Evolutionary conservation across 2,113 vertebrate species (phyloP).

Genomic region (Xiphorhynchus elegans): DNA sequence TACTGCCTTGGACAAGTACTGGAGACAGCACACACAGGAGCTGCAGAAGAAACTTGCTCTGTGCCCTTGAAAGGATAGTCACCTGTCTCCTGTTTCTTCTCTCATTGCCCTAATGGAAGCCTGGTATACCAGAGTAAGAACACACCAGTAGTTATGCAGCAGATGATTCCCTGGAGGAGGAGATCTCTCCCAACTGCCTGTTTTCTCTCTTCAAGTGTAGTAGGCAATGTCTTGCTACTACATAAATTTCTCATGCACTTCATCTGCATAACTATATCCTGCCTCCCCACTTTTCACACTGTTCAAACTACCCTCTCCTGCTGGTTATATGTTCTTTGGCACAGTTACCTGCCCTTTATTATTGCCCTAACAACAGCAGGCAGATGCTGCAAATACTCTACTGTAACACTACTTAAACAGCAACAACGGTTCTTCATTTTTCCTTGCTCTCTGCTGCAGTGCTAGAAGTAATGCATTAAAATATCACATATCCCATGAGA

Average conservation of each 20-base stretch:
- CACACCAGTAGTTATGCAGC: background rate
- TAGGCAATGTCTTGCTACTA: background rate
- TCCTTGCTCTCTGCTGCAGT: background rate
- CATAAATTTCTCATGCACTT: background rate
- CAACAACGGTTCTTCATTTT: background rate
- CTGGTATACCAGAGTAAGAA: background rate
- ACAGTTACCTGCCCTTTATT: background rate
- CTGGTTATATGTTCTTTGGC: background rate
- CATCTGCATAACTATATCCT: background rate
- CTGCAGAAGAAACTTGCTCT: background rate
- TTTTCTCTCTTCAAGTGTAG: background rate
- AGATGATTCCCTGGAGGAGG: background rate
- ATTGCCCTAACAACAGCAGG: background rate
- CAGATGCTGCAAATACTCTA: background rate
- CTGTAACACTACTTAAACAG: background rate
- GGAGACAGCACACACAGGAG: accelerated
- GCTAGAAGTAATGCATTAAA: background rate
- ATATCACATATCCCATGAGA: background rate
- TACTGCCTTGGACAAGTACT: background rate
- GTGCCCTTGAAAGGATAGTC: background rate
- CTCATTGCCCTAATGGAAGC: background rate
- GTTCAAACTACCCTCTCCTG: background rate
- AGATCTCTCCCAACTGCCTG: background rate
- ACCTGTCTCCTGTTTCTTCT: background rate
- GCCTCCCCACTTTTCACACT: background rate